These are phyloP conservation scores for Aphodius sticticus DNA, from an alignment of 2,888 invertebrate genomes.

Conservation along the genomic window DNA sequence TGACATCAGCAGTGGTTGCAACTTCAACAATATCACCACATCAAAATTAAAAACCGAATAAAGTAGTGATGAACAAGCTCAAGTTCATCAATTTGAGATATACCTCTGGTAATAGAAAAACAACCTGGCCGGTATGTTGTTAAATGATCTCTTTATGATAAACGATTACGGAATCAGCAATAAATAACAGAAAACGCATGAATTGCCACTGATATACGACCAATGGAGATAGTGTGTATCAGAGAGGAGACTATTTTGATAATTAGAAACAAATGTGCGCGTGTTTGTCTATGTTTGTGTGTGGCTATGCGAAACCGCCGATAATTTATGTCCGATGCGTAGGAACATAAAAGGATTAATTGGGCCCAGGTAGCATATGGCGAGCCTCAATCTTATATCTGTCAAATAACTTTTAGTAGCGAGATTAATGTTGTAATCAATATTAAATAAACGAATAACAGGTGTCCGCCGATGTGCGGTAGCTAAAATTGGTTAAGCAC, in stretches of 20 bases:
- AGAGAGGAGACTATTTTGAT: not conserved
- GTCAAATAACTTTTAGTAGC: conserved; percentile 45
- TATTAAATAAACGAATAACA: conserved; percentile 43
- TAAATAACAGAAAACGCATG: not conserved
- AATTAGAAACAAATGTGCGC: not conserved
- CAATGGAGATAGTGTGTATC: not conserved
- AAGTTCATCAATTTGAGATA: too few relatives aligned
- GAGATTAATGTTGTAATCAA: conserved; percentile 45
- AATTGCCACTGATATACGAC: not conserved
- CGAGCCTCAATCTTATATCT: conserved; percentile 40
- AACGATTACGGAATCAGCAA: not conserved
- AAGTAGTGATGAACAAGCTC: too few relatives aligned
- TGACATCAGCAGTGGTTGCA: not conserved
- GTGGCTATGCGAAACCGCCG: conserved; percentile 12
- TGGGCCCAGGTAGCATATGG: conserved; percentile 35
- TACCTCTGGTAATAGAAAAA: too few relatives aligned
- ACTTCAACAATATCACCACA: not conserved
- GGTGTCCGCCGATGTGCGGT: conserved; percentile 22
- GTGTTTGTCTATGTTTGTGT: conserved; percentile 15
- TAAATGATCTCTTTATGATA: too few relatives aligned
- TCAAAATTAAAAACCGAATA: too few relatives aligned
- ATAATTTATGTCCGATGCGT: conserved; percentile 13
- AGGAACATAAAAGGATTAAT: conserved; percentile 22
- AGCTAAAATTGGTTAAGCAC: not conserved
- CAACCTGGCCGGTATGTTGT: too few relatives aligned